Conservation (phyloP, 2,797 vertebrate species). For the Agapornis canus region DNA sequence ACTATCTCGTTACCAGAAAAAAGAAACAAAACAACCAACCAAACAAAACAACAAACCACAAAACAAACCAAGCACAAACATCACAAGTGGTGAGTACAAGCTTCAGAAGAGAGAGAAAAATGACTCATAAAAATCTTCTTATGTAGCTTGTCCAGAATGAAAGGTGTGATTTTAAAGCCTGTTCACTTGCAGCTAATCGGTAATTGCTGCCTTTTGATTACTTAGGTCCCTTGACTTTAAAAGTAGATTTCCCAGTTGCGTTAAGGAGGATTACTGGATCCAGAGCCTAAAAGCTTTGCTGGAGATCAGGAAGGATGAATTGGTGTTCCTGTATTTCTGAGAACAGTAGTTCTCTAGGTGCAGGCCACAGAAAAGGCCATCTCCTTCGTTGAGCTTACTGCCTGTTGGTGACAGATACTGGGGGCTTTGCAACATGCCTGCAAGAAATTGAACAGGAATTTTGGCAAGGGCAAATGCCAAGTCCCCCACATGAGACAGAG, state of each 20-base stretch:
- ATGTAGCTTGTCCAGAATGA: not conserved
- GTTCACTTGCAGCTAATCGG: not conserved
- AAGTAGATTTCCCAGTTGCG: not conserved
- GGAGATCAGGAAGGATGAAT: fast-evolving
- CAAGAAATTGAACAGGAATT: not conserved
- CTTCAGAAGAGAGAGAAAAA: not conserved
- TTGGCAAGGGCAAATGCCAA: not conserved
- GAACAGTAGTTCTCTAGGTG: not conserved
- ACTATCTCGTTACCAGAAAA: not conserved
- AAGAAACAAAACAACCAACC: fast-evolving
- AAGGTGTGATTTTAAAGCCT: not conserved
- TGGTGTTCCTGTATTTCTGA: not conserved
- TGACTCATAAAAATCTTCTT: not conserved
- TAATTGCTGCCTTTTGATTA: not conserved
- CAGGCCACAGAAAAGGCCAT: not conserved
- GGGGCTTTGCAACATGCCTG: not conserved
- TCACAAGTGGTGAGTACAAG: not conserved
- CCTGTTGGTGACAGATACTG: not conserved
- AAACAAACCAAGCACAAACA: not conserved
- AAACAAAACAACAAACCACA: not conserved
- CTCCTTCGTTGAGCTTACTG: not conserved
- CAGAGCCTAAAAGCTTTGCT: not conserved
- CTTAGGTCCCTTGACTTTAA: not conserved
- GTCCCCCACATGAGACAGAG: not conserved
- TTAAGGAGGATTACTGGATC: not conserved